Evolutionary conservation across 2,113 vertebrate species (phyloP).

Genomic region (Terrapene triunguis): DNA sequence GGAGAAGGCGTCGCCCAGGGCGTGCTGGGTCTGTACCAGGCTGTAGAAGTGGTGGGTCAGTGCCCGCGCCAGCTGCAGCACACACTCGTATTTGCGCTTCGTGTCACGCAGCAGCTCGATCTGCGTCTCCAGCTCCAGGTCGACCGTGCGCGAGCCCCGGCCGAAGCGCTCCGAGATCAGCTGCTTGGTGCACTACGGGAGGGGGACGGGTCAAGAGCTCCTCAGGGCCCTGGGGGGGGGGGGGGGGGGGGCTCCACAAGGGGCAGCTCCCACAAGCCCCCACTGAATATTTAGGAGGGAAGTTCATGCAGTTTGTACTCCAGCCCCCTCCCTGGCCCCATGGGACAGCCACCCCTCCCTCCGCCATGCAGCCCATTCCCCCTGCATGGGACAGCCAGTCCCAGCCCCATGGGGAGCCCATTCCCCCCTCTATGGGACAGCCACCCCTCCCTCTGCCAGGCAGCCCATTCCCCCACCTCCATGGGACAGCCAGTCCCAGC

Average conservation of each 20-base stretch:
- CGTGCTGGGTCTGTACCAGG: constrained; percentile 97
- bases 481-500: too few relatives aligned
- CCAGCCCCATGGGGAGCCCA: too few relatives aligned
- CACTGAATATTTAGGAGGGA: neutral
- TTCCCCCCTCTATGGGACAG: too few relatives aligned
- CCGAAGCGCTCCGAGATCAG: constrained; percentile 95
- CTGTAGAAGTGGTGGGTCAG: constrained; percentile 96
- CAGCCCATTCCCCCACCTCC: too few relatives aligned
- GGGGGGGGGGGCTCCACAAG: too few relatives aligned
- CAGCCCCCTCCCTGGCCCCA: too few relatives aligned
- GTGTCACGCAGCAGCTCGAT: constrained; percentile 96
- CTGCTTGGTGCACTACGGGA: constrained; percentile 93
- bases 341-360: too few relatives aligned
- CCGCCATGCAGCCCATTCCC: too few relatives aligned
- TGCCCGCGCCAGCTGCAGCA: constrained; percentile 90
- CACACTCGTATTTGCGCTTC: constrained; percentile 93
- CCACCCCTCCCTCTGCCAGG: too few relatives aligned
- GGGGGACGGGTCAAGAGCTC: neutral
- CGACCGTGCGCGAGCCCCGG: constrained; percentile 93
- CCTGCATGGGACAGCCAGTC: too few relatives aligned
- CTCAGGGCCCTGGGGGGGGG: accelerated
- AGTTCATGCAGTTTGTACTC: neutral
- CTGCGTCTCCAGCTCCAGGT: constrained; percentile 96
- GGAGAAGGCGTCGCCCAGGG: constrained; percentile 94
- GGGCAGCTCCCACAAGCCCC: neutral